Conservation (phyloP, 1,140 invertebrate genomes). For the Orchestia grillus region DNA sequence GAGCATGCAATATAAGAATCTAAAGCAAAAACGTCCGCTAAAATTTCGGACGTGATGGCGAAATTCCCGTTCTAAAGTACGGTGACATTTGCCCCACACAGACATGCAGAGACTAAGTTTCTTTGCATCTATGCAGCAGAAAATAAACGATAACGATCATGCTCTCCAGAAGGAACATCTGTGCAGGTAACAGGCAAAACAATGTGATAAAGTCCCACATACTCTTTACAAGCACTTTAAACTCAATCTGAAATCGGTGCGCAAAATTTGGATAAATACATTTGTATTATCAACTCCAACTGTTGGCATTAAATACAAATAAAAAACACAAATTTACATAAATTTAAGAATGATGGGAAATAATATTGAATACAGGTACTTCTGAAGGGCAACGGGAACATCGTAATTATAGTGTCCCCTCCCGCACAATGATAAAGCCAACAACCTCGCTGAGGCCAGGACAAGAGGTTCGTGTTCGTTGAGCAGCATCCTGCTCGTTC, state of each 20-base stretch:
- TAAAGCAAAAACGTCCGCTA: neutral
- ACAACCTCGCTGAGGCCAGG: neutral
- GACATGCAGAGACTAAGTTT: neutral
- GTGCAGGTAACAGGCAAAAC: neutral
- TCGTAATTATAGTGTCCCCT: neutral
- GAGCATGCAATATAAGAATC: conserved; percentile 5
- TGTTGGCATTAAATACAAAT: neutral
- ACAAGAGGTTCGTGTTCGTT: neutral
- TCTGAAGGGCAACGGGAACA: neutral
- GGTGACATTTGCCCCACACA: neutral
- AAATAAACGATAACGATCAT: neutral
- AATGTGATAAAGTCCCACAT: neutral
- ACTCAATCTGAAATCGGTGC: neutral
- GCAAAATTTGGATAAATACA: neutral
- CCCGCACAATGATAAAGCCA: neutral
- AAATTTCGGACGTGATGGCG: conserved; percentile 11
- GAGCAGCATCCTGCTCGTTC: conserved; percentile 37
- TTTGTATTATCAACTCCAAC: neutral
- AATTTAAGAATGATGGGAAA: neutral
- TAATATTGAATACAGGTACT: neutral
- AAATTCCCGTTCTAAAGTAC: conserved; percentile 14
- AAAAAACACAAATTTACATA: neutral
- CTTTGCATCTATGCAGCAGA: neutral
- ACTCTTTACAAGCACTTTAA: neutral
- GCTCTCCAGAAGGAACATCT: neutral